Percentiles rank a stretch among this genome's conserved stretches.
Conservation (phyloP, 2,888 invertebrate genomes). For the Coenonympha glycerion region DNA sequence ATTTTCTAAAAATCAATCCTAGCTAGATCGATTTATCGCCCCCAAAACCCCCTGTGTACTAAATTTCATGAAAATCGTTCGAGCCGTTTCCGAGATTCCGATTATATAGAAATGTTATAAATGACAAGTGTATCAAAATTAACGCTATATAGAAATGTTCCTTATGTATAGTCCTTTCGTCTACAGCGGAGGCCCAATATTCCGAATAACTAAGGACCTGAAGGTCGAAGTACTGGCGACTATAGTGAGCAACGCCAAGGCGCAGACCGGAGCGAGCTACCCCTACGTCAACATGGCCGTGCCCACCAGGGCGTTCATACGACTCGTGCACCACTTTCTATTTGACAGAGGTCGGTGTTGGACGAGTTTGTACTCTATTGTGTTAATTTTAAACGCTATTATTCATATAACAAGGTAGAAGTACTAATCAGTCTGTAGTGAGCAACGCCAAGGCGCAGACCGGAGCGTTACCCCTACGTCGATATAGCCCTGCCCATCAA, state of each 20-base stretch:
- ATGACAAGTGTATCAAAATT: no score
- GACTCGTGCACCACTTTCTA: slow-evolving; percentile 57
- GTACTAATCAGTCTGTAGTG: slow-evolving; percentile 72
- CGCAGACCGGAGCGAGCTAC: slow-evolving; percentile 65
- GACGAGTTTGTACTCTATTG: not conserved
- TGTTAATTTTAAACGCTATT: not conserved
- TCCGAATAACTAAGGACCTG: slow-evolving; percentile 50
- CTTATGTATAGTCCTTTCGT: no score
- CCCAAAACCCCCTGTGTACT: no score
- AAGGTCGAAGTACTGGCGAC: slow-evolving; percentile 69
- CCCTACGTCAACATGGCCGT: slow-evolving; percentile 79
- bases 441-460: slow-evolving; percentile 73
- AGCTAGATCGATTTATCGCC: no score
- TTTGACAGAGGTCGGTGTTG: slow-evolving; percentile 56
- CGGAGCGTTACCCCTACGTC: slow-evolving; percentile 72
- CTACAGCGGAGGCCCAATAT: slow-evolving; percentile 77
- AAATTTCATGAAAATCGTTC: no score
- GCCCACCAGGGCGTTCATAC: slow-evolving; percentile 62
- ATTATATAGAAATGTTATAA: no score
- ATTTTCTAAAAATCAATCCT: no score
- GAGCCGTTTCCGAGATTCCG: no score
- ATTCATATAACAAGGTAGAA: not conserved
- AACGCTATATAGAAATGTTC: no score
- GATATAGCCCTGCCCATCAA: slow-evolving; percentile 78
- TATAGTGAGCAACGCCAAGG: slow-evolving; percentile 76